These are phyloP conservation scores for Phalacrocorax aristotelis DNA, from an alignment of 2,113 vertebrate genomes.

Conservation along the genomic window DNA sequence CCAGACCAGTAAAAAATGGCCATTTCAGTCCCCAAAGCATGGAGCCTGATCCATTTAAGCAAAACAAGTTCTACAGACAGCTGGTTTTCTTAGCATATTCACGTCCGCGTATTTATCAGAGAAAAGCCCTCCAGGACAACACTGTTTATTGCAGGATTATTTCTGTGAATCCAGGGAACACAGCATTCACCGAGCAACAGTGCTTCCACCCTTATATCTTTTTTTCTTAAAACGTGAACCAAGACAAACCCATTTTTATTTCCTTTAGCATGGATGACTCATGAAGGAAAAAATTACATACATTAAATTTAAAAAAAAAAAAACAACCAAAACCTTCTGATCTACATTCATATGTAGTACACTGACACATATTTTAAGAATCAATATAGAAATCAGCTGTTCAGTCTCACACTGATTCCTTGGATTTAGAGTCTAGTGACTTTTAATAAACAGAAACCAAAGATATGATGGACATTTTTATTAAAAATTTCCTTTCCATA, in stretches of 20 bases:
- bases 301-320: not conserved
- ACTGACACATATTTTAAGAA: not conserved
- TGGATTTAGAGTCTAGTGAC: not conserved
- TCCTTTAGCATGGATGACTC: not conserved
- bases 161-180: slow-evolving; percentile 65
- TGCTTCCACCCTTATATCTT: slow-evolving; percentile 33
- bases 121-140: slow-evolving; percentile 56
- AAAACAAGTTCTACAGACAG: slow-evolving; percentile 70
- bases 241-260: slow-evolving; percentile 8
- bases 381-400: not conserved
- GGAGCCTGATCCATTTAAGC: slow-evolving; percentile 61
- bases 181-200: slow-evolving; percentile 40
- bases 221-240: slow-evolving; percentile 32
- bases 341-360: not conserved
- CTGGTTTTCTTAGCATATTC: slow-evolving; percentile 66
- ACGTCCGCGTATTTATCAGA: slow-evolving; percentile 65
- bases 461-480: not conserved
- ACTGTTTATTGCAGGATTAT: slow-evolving; percentile 76
- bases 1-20: slow-evolving; percentile 69
- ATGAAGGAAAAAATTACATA: not conserved
- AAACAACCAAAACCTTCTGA: not conserved
- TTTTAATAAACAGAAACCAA: not conserved
- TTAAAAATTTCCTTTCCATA: not conserved
- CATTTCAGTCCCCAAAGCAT: slow-evolving; percentile 56
- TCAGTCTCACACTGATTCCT: not conserved